Evolutionary conservation across 2,888 invertebrate genomes (phyloP), one percentile per base, ranked within the genome.

Genomic region (Argyresthia albistria): DNA sequence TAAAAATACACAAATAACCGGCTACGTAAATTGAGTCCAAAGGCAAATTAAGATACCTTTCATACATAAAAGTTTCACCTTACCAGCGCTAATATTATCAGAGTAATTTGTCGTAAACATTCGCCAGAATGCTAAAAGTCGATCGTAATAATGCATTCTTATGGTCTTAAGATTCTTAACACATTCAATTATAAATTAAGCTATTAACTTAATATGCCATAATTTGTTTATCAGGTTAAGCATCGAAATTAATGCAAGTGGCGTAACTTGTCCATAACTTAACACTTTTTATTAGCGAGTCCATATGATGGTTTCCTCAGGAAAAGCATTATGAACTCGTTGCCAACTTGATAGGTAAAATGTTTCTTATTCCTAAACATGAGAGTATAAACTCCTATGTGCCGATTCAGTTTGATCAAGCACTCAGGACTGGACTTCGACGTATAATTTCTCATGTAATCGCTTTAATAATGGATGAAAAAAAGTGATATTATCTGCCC

Each of bases 401-500:
- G 52, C 52, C 49, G 35, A 16, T 37, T 10, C 37, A 58, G n/a
- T 65, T 63, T 64, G 66, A 73, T 72, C 71, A 65, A 70, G 65
- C 70, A 67, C 73, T 70, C 71, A 69, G 72, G 70, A 73, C 73
- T 76, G 73, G 76, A 77, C 76, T 71, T 76, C 76, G 72, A 77
- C 77, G 81, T 83, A 87, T 87, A 86, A 87, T 86, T 87, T 82
- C 84, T 84, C 80, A 76, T 87, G 87, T 87, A 87, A 87, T 87
- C 83, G 86, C 76, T 81, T 84, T 76, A 80, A 86, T 87, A 86
- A 87, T 84, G 86, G 77, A 71, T 76, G 74, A 78, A 87, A 86
- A 78, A 88, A 86, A 82, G 79, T 80, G 84, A 86, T 87, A 87
- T 87, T 87, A 87, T 87, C 87, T 87, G 80, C 86, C 84, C 86